phyloP scores from a whole-genome alignment of 1,140 invertebrate genomes.

The Manduca sexta region DNA sequence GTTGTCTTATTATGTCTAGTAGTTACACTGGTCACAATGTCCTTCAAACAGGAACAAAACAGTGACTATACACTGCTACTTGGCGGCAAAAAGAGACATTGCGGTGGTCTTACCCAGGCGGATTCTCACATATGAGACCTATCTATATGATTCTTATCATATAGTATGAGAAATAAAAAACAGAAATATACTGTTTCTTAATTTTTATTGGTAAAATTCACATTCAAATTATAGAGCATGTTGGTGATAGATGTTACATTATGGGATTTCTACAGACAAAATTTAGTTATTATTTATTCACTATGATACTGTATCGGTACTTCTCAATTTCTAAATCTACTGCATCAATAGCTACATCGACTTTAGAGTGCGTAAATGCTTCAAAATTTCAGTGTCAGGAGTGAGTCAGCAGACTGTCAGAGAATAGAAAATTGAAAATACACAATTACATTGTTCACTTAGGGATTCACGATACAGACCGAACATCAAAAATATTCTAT shows the following conservation, averaged over 20 bases:
- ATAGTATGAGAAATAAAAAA: constrained; percentile 19
- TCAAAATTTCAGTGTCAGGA: constrained; percentile 52
- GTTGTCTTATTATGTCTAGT: too few species aligned
- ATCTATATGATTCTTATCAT: too few species aligned
- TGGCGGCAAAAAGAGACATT: too few species aligned
- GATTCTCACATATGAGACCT: too few species aligned
- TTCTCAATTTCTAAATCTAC: constrained; percentile 61
- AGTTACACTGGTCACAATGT: too few species aligned
- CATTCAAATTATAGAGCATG: constrained; percentile 70
- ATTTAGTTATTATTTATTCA: constrained; percentile 57
- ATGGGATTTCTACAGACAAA: constrained; percentile 66
- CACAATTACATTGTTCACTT: constrained; percentile 50
- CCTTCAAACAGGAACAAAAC: too few species aligned
- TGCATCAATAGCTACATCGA: constrained; percentile 59
- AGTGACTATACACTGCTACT: too few species aligned
- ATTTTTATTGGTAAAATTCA: constrained; percentile 70
- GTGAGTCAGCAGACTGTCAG: constrained; percentile 45
- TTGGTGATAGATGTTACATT: constrained; percentile 66
- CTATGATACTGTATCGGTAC: constrained; percentile 67
- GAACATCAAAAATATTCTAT: constrained; percentile 70
- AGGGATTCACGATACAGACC: constrained; percentile 63
- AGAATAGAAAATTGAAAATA: constrained; percentile 56
- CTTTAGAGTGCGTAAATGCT: constrained; percentile 67
- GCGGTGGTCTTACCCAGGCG: too few species aligned
- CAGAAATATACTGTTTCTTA: constrained; percentile 43